phyloP scores from a whole-genome alignment of 2,888 invertebrate genomes.

The Chaetoderma sp. region DNA sequence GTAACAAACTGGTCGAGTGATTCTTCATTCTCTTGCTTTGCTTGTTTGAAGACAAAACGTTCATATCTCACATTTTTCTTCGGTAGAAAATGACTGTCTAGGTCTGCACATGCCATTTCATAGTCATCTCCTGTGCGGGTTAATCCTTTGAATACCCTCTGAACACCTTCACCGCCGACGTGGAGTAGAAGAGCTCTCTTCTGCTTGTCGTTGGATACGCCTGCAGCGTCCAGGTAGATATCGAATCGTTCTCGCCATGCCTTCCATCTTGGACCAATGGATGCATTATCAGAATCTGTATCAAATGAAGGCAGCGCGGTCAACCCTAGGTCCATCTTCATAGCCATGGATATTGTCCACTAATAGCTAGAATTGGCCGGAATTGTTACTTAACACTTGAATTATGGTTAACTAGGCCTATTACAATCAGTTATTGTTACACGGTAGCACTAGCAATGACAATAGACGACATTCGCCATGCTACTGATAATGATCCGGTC shows the following conservation, averaged over 20 bases:
- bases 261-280: slow-evolving; percentile 7
- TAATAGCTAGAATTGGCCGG: too few species aligned
- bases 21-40: slow-evolving; percentile 1
- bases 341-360: too few species aligned
- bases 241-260: slow-evolving; percentile 9
- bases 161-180: slow-evolving; percentile 8
- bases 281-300: background rate
- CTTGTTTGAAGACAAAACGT: slow-evolving; percentile 3
- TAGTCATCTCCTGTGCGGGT: background rate
- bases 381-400: too few species aligned
- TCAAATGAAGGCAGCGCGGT: too few species aligned
- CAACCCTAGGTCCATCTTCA: too few species aligned
- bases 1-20: slow-evolving; percentile 6
- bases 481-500: too few species aligned
- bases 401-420: too few species aligned
- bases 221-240: background rate
- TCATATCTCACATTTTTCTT: slow-evolving; percentile 12
- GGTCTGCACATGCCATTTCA: background rate
- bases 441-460: too few species aligned
- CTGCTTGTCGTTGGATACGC: background rate
- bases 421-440: too few species aligned
- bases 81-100: background rate
- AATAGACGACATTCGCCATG: too few species aligned
- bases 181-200: slow-evolving; percentile 12
- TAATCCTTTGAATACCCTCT: slow-evolving; percentile 7